A percentile compares a stretch with the other conserved stretches of the same genome.
Evolutionary conservation across 2,113 vertebrate genomes (phyloP).

Genomic region (Sander lucioperca): DNA sequence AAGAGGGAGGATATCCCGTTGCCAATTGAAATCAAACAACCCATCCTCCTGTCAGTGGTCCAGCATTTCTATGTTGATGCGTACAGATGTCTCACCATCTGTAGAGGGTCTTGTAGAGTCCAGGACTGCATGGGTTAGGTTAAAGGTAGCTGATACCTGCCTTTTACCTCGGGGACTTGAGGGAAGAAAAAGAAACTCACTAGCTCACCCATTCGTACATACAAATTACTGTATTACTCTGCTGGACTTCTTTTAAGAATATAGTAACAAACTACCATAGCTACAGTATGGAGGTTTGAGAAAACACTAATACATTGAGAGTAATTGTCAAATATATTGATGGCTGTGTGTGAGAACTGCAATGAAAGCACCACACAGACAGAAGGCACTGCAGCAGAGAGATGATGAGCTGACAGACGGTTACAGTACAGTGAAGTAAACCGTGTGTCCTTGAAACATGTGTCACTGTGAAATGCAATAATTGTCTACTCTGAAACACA

Average conservation of each 20-base stretch:
- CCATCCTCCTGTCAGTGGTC: slow-evolving; percentile 63
- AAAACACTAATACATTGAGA: slow-evolving; percentile 15
- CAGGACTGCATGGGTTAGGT: slow-evolving; percentile 34
- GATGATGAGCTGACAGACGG: slow-evolving; percentile 52
- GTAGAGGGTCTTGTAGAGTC: slow-evolving; percentile 47
- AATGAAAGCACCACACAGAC: slow-evolving; percentile 25
- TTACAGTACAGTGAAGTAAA: slow-evolving; percentile 38
- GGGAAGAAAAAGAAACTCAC: neutral
- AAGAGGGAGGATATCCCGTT: slow-evolving; percentile 46
- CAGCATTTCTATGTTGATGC: slow-evolving; percentile 68
- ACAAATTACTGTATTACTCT: neutral
- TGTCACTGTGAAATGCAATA: slow-evolving; percentile 57
- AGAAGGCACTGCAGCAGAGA: slow-evolving; percentile 21
- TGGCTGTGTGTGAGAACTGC: neutral
- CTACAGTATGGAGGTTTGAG: neutral
- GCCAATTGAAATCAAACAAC: slow-evolving; percentile 72
- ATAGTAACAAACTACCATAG: neutral
- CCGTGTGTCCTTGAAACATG: slow-evolving; percentile 66
- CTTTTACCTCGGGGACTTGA: neutral
- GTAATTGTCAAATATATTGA: slow-evolving; percentile 27
- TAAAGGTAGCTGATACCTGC: slow-evolving; percentile 37
- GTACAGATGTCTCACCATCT: slow-evolving; percentile 78
- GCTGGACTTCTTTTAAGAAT: neutral
- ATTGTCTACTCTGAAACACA: slow-evolving; percentile 57
- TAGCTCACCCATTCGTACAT: neutral